A percentile compares a stretch with the other conserved stretches of the same genome.
phyloP scores from a whole-genome alignment of 2,888 invertebrate genomes.

The Choreutis nemorana region DNA sequence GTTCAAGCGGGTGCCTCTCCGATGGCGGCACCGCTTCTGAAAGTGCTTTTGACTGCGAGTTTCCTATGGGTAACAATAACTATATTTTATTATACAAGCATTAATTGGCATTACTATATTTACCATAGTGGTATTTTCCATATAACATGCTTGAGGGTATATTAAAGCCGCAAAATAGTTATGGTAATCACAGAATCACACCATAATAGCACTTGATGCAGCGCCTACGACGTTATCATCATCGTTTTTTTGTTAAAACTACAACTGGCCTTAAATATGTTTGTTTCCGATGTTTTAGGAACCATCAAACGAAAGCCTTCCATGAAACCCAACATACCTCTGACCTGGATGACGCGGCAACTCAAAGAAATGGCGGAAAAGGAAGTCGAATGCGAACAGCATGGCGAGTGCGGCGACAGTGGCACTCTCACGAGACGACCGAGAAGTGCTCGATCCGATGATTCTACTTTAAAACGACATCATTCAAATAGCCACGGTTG shows the following conservation, averaged over 20 bases:
- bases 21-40: constrained; percentile 77
- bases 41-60: constrained; percentile 78
- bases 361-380: constrained; percentile 88
- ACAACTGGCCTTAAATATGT: neutral
- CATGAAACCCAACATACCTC: constrained; percentile 89
- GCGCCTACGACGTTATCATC: neutral
- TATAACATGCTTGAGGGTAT: too few species aligned
- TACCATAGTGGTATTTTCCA: too few species aligned
- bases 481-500: too few species aligned
- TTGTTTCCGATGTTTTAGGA: constrained; percentile 55
- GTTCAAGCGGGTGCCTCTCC: constrained; percentile 85
- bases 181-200: too few species aligned
- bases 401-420: constrained; percentile 56
- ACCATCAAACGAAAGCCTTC: constrained; percentile 94
- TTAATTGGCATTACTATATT: too few species aligned
- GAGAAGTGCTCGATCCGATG: constrained; percentile 28
- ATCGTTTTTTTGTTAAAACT: too few species aligned
- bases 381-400: constrained; percentile 30
- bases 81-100: too few species aligned
- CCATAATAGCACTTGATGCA: constrained; percentile 2
- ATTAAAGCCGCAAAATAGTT: too few species aligned
- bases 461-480: constrained; percentile 48
- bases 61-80: constrained; percentile 76
- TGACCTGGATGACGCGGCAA: constrained; percentile 90
- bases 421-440: constrained; percentile 65